Conservation (phyloP, 2,888 invertebrate species). For the Paralinhomoeus sp. region DNA sequence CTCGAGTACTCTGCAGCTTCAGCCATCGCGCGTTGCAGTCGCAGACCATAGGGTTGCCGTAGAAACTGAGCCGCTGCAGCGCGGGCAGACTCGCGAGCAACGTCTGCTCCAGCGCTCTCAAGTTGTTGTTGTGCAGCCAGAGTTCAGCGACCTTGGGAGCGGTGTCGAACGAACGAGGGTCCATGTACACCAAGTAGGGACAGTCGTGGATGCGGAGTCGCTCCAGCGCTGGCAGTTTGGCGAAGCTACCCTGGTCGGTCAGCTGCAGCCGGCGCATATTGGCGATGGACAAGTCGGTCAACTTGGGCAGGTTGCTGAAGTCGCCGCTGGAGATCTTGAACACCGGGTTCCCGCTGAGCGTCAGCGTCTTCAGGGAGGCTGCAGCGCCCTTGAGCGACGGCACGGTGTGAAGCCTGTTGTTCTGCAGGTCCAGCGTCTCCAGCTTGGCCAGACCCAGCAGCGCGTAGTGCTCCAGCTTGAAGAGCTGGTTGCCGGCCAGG, state of each 20-base stretch:
- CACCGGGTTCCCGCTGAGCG: conserved; percentile 13
- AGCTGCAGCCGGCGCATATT: conserved; percentile 25
- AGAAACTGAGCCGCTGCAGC: conserved; percentile 23
- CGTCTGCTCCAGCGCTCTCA: conserved; percentile 23
- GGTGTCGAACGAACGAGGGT: conserved; percentile 26
- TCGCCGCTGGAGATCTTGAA: conserved; percentile 11
- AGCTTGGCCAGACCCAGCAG: conserved; percentile 25
- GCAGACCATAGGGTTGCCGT: conserved; percentile 30
- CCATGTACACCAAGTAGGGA: conserved; percentile 26
- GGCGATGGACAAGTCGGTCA: conserved; percentile 24
- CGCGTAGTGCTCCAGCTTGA: conserved; percentile 25
- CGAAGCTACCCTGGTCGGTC: conserved; percentile 27
- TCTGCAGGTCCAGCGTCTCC: conserved; percentile 12
- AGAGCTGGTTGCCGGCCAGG: conserved; percentile 15
- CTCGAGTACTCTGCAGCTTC: too few relatives aligned
- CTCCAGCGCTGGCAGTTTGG: conserved; percentile 24
- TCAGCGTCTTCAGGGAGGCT: conserved; percentile 6
- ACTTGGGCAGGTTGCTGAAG: conserved; percentile 16
- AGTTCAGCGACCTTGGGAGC: conserved; percentile 24
- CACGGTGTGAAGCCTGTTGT: conserved; percentile 10
- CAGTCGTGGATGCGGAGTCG: conserved; percentile 27
- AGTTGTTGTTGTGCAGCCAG: conserved; percentile 27
- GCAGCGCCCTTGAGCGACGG: neutral
- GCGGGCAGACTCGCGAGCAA: conserved; percentile 20
- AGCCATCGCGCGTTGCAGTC: conserved; percentile 29